These are phyloP conservation scores for Nycteola revayana DNA, from an alignment of 2,888 invertebrate species.

Conservation along the genomic window DNA sequence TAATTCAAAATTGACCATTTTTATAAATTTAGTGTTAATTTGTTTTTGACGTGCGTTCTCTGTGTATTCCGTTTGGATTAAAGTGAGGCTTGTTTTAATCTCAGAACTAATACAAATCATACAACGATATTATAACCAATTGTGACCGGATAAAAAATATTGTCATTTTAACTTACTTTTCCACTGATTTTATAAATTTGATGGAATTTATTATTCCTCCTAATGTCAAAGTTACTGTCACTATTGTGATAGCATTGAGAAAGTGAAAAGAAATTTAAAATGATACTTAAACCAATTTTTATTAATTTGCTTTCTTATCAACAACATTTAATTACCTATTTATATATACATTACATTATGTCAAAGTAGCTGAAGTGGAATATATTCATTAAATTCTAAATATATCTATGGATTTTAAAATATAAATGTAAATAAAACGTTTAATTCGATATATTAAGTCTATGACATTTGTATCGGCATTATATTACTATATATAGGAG, in stretches of 20 bases:
- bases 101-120: conserved; percentile 30
- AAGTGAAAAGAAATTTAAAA: conserved; percentile 41
- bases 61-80: conserved; percentile 20
- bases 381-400: conserved; percentile 66
- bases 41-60: conserved; percentile 16
- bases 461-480: conserved; percentile 60
- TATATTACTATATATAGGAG: conserved; percentile 38
- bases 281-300: conserved; percentile 30
- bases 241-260: conserved; percentile 46
- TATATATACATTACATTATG: conserved; percentile 48
- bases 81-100: conserved; percentile 13
- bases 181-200: conserved; percentile 27
- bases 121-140: conserved; percentile 45
- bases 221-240: conserved; percentile 44
- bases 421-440: conserved; percentile 61
- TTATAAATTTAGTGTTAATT: conserved; percentile 3
- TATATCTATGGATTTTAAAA: conserved; percentile 52
- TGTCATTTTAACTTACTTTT: conserved; percentile 42
- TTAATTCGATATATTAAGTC: conserved; percentile 57
- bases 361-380: conserved; percentile 48
- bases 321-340: conserved; percentile 32
- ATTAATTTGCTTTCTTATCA: conserved; percentile 25
- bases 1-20: conserved; percentile 17
- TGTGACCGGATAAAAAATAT: conserved; percentile 21
- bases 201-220: conserved; percentile 41